Base-by-base conservation (phyloP, 2,888 invertebrate species). In the Leptothorax acervorum region DNA sequence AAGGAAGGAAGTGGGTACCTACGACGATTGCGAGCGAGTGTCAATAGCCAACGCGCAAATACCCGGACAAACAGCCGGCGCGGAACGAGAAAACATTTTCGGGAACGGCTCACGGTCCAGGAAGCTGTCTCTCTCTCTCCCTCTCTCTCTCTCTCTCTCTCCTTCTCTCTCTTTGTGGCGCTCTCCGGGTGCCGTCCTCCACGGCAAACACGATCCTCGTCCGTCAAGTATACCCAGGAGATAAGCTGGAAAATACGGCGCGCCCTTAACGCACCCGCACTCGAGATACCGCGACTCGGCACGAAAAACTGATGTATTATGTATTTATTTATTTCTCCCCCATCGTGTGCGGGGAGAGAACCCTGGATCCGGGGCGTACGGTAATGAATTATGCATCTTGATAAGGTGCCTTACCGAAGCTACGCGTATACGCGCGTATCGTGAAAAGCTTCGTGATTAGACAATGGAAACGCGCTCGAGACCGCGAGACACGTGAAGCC, bases 141-240 rank as follows among this genome's bases (percentile, higher is more conserved):
- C n/a, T 2, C 12, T 23, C 3, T 63, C n/a, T 63, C 39, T 39
- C n/a, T 39, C 12, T 18, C 28, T 31, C 28, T 31, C 4, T 66
- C 18, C 28, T 0, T 66, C 28, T 28, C 8, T 18, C 3, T 9
- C 45, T 15, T 3, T 39, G 18, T n/a, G 3, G 5, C 31, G 31
- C 31, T 31, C 42, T 42, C 42, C 76, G 53, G 18, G 35, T n/a
- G 48, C 42, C 60, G 28, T 85, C 71, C 60, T 53, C 53, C 78
- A 75, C 65, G 68, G 89, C 71, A 87, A 88, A 88, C 89, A 89
- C 51, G 89, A 87, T 89, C 79, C 85, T 75, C 74, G 62, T 89
- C 45, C 63, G 82, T 76, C 71, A 78, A 53, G 65, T 81, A 71
- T 62, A 85, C 51, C 85, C 89, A 12, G 1, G 87, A 75, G 88